Evolutionary conservation across 2,797 vertebrate species (phyloP).

Genomic region (Morelia viridis): DNA sequence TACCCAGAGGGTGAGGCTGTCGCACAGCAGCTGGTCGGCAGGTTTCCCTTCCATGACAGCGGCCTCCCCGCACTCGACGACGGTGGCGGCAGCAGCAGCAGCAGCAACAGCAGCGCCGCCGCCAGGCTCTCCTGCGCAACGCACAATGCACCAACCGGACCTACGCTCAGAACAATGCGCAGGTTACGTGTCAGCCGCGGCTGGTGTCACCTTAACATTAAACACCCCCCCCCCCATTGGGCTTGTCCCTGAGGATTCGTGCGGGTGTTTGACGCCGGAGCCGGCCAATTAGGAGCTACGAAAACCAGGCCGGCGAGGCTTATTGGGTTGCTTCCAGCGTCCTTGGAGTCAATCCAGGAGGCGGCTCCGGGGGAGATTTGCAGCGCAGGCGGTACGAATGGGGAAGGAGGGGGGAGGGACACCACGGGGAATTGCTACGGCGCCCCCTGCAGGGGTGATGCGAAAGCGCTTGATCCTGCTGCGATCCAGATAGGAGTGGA

Average conservation of each 20-base stretch:
- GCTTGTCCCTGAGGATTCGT: no score
- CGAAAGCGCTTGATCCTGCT: no score
- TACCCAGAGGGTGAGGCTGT: slow-evolving; percentile 95
- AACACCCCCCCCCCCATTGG: background rate
- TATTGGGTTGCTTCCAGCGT: background rate
- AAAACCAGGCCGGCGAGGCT: background rate
- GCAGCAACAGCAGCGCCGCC: background rate
- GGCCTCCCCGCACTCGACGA: background rate
- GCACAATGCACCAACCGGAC: background rate
- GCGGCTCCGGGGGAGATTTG: background rate
- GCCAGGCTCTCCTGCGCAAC: background rate
- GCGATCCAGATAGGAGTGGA: background rate
- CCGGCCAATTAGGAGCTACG: background rate
- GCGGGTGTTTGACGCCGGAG: background rate
- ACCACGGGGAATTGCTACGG: background rate
- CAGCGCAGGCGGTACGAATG: background rate
- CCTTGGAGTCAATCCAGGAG: background rate
- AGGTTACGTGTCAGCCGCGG: background rate
- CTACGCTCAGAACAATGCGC: background rate
- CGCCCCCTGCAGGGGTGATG: background rate
- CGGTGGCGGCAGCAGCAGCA: background rate
- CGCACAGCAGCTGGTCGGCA: slow-evolving; percentile 77
- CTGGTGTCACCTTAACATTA: background rate
- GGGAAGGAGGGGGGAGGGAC: background rate
- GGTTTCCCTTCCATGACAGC: slow-evolving; percentile 69